Conservation (phyloP, 2,113 vertebrate genomes). For the Scophthalmus maximus region DNA sequence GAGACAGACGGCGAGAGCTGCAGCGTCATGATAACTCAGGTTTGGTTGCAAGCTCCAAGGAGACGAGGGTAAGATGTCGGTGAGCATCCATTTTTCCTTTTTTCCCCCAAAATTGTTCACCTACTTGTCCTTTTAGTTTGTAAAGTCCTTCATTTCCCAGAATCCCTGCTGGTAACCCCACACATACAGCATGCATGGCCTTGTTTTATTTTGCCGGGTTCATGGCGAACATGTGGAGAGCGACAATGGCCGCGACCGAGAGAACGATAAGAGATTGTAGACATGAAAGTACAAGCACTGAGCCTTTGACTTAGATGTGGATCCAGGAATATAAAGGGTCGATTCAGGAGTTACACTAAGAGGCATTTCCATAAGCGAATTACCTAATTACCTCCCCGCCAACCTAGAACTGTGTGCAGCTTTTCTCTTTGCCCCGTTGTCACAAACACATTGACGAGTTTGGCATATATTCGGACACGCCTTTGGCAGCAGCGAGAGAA, state of each 20-base stretch:
- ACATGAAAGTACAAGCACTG: constrained; percentile 9
- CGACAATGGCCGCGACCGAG: constrained; percentile 13
- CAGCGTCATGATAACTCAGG: constrained; percentile 38
- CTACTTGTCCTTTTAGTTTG: not conserved
- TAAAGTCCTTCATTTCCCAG: constrained; percentile 20
- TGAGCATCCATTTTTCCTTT: constrained; percentile 9
- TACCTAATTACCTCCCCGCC: no score
- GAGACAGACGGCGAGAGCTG: constrained; percentile 48
- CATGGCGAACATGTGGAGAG: constrained; percentile 2
- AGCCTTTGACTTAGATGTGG: not conserved
- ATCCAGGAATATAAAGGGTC: not conserved
- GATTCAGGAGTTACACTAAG: not conserved
- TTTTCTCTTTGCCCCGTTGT: no score
- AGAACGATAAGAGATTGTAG: not conserved
- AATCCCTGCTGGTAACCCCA: constrained; percentile 12
- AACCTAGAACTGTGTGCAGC: no score
- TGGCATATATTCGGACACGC: no score
- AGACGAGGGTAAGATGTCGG: constrained; percentile 34
- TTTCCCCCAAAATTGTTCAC: not conserved
- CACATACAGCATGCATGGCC: constrained; percentile 41
- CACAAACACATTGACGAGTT: no score
- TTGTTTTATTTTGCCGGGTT: constrained; percentile 42
- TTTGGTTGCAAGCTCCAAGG: constrained; percentile 40
- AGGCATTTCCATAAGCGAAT: no score
- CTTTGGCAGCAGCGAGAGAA: no score